phyloP scores from a whole-genome alignment of 1,140 invertebrate species.

The Hyles vespertilio region DNA sequence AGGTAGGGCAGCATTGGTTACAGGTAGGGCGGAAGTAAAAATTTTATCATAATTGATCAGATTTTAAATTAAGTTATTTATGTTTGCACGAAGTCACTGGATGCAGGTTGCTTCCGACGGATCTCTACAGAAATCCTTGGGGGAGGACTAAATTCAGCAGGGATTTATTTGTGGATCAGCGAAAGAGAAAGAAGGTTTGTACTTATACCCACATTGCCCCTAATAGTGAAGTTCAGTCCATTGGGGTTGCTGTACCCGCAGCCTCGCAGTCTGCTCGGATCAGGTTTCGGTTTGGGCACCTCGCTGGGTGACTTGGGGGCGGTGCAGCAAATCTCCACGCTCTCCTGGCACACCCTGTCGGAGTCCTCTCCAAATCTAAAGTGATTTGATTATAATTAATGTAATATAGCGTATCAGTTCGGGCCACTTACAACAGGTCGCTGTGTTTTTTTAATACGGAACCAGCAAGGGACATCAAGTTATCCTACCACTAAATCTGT shows the following conservation, averaged over 20 bases:
- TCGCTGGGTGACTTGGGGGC: conserved; percentile 24
- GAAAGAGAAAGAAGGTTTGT: background rate
- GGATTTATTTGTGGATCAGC: background rate
- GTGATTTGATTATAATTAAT: background rate
- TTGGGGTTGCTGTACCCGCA: conserved; percentile 50
- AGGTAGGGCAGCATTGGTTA: too few relatives aligned
- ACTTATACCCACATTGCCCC: conserved; percentile 40
- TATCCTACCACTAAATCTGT: background rate
- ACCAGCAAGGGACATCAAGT: too few relatives aligned
- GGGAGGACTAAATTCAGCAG: background rate
- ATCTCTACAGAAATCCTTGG: background rate
- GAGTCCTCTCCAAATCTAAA: conserved; percentile 57
- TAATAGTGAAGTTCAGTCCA: conserved; percentile 45
- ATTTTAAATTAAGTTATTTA: background rate
- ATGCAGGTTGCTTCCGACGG: too few relatives aligned
- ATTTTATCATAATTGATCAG: too few relatives aligned
- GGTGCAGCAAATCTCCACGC: conserved; percentile 65
- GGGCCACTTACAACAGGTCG: too few relatives aligned
- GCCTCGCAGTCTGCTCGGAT: conserved; percentile 25
- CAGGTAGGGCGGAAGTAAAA: too few relatives aligned
- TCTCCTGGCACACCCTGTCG: conserved; percentile 43
- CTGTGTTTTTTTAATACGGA: too few relatives aligned
- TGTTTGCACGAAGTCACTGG: background rate
- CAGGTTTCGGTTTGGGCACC: conserved; percentile 23
- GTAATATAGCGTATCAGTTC: background rate